Percentiles rank a stretch among this genome's conserved stretches.
Conservation (phyloP, 2,888 invertebrate species). For the Dryobotodes eremita region DNA sequence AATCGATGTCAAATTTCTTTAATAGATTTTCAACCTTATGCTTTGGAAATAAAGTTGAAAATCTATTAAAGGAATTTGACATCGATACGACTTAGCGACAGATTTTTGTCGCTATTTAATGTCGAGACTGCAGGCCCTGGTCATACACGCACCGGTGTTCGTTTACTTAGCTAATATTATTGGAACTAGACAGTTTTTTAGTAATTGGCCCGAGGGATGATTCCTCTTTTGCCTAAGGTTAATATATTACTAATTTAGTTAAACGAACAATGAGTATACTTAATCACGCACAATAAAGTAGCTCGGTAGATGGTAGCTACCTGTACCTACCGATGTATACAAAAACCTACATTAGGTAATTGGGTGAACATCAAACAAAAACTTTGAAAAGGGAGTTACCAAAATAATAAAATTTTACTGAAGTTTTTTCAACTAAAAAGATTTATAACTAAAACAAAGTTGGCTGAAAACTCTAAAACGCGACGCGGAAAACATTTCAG, state of each 20-base stretch:
- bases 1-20: too few relatives aligned
- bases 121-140: too few relatives aligned
- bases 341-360: background rate
- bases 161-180: background rate
- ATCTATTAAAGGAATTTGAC: too few relatives aligned
- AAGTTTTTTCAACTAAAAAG: conserved; percentile 4
- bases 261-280: background rate
- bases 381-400: background rate
- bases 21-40: too few relatives aligned
- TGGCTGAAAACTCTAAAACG: conserved; percentile 21
- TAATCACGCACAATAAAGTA: background rate
- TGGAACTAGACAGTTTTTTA: background rate
- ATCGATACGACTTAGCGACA: too few relatives aligned
- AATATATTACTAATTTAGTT: background rate
- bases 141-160: background rate
- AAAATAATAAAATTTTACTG: conserved; percentile 2
- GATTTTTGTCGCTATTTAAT: too few relatives aligned
- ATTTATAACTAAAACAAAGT: conserved; percentile 20
- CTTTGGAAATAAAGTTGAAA: too few relatives aligned
- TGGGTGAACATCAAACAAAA: background rate
- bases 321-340: background rate
- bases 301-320: background rate
- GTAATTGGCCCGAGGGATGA: background rate
- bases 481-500: conserved; percentile 47
- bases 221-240: background rate